Evolutionary conservation across 2,888 invertebrate genomes (phyloP).

Genomic region (Piscicola geometra): DNA sequence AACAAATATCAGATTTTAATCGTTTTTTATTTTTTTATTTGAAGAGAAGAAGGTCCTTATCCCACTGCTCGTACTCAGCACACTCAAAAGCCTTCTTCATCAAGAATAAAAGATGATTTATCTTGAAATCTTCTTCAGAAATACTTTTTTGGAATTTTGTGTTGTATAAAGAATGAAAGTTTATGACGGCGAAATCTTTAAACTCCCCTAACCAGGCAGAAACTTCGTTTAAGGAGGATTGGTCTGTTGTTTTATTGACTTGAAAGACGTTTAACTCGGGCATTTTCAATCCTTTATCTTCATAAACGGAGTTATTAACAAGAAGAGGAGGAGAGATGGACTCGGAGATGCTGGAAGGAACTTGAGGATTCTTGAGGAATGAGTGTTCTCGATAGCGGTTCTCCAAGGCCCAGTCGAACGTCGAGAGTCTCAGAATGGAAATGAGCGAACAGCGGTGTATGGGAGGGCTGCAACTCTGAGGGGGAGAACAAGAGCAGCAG

Average conservation of each 20-base stretch:
- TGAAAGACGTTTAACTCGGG: background rate
- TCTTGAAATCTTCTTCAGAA: slow-evolving; percentile 6
- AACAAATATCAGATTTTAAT: no score
- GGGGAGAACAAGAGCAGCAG: slow-evolving; percentile 39
- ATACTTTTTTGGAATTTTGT: slow-evolving; percentile 17
- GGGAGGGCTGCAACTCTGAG: slow-evolving; percentile 35
- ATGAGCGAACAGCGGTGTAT: slow-evolving; percentile 39
- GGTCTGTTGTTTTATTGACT: no score
- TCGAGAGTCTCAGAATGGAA: slow-evolving; percentile 33
- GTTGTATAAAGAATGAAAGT: slow-evolving; percentile 40
- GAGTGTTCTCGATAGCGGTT: slow-evolving; percentile 38
- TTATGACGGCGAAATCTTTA: slow-evolving; percentile 28
- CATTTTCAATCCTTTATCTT: background rate
- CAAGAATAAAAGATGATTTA: background rate
- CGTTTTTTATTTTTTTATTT: no score
- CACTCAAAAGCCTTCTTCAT: slow-evolving; percentile 27
- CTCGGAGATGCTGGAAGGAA: slow-evolving; percentile 26
- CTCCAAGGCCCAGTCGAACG: slow-evolving; percentile 38
- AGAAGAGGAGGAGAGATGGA: slow-evolving; percentile 31
- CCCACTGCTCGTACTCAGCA: slow-evolving; percentile 37
- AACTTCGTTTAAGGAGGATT: slow-evolving; percentile 35
- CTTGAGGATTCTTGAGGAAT: slow-evolving; percentile 38
- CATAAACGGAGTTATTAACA: slow-evolving; percentile 31
- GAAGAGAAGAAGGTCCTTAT: slow-evolving; percentile 27
- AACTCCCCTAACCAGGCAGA: slow-evolving; percentile 35